Percentiles rank a stretch among this genome's conserved stretches.
Evolutionary conservation across 2,888 invertebrate species (phyloP).

Genomic region (Athalia rosae): DNA sequence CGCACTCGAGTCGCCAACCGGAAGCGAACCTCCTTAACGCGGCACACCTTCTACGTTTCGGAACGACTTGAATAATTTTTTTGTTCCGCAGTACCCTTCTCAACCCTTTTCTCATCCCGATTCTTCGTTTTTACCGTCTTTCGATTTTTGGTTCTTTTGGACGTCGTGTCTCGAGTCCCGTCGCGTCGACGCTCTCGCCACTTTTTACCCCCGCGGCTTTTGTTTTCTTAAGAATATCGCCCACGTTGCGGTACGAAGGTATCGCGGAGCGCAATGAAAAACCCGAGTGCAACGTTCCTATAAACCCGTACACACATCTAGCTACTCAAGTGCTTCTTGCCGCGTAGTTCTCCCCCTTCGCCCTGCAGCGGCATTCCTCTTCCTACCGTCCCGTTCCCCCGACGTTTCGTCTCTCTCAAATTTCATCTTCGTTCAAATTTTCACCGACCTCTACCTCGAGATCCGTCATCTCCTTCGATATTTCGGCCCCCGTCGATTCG

Average conservation of each 20-base stretch:
- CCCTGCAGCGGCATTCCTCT: too few species aligned
- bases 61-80: slow-evolving; percentile 41
- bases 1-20: neutral
- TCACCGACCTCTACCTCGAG: too few species aligned
- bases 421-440: too few species aligned
- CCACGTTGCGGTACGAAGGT: slow-evolving; percentile 4
- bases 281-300: neutral
- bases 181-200: neutral
- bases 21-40: slow-evolving; percentile 43
- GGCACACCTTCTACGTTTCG: slow-evolving; percentile 43
- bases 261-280: neutral
- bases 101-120: slow-evolving; percentile 14
- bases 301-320: too few species aligned
- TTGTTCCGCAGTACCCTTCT: neutral
- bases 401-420: too few species aligned
- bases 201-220: neutral
- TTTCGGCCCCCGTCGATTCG: too few species aligned
- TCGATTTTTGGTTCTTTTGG: neutral
- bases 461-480: too few species aligned
- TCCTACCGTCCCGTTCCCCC: too few species aligned
- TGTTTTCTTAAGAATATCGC: slow-evolving; percentile 39
- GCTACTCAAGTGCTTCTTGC: too few species aligned
- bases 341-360: too few species aligned
- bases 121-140: neutral
- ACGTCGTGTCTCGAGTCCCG: neutral